A percentile compares a stretch with the other conserved stretches of the same genome.
Conservation (phyloP, 2,113 vertebrate species). For the Microcebus jonahi region DNA sequence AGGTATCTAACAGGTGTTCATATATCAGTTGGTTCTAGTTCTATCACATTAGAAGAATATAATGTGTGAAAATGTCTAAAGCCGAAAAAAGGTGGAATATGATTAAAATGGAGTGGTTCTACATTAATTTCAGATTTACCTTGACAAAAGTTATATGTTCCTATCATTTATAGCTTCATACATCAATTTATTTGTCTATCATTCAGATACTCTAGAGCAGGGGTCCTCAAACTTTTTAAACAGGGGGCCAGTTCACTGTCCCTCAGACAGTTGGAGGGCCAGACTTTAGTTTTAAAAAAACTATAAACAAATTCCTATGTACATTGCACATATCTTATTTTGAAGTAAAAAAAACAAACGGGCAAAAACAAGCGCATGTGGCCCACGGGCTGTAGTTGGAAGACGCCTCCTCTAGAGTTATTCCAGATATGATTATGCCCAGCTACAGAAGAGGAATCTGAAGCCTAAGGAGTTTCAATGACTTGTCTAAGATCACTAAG, state of each 20-base stretch:
- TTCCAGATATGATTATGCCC: background rate
- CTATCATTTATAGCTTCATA: constrained; percentile 28
- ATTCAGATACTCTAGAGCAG: background rate
- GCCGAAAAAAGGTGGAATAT: background rate
- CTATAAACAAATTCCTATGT: too few species aligned
- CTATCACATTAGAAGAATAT: background rate
- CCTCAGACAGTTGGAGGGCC: too few species aligned
- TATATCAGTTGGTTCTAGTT: background rate
- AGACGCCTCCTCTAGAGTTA: background rate
- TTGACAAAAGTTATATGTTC: background rate
- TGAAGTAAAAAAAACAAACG: too few species aligned
- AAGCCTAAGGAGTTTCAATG: background rate
- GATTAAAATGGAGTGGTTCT: background rate
- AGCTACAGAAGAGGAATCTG: background rate
- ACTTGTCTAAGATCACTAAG: background rate
- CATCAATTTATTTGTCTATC: background rate
- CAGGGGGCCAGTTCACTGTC: too few species aligned
- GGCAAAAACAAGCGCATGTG: too few species aligned
- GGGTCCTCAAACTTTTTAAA: too few species aligned
- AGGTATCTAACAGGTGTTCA: background rate
- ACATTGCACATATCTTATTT: too few species aligned
- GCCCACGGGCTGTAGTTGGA: too few species aligned
- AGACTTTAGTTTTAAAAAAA: too few species aligned
- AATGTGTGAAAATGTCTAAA: background rate
- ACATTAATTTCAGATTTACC: constrained; percentile 47